Base-by-base conservation (phyloP, 1,140 invertebrate species). In the Vanessa atalanta region DNA sequence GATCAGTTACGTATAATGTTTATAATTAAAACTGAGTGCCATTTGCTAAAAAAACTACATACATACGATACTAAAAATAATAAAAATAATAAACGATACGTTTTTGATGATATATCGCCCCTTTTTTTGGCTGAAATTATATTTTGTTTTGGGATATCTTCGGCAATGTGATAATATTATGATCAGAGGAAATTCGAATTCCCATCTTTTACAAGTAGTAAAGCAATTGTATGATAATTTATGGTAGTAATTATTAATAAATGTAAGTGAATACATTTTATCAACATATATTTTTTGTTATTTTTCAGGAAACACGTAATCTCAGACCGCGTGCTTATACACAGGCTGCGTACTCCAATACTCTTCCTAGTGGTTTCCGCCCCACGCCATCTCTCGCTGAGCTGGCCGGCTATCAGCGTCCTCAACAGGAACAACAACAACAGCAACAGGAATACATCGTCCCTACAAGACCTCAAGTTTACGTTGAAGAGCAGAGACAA, bases 381-480 rank as follows among this genome's bases (percentile, higher is more conserved):
- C 89, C 90, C 0, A 90, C 90, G 31, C 84, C 88, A 0, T 90
- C 88, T 0, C 76, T 92, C 20, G 89, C 90, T n/a, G 88, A 90
- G 78, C 81, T 92, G 57, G 89, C 89, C 0, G 90, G 90, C 20
- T 92, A 91, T 79, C 86, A 88, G 76, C 79, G 81, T 53, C 75
- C 74, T 5, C 88, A 74, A 61, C 78, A 86, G 47, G 78, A 86
- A 43, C 79, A 79, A 50, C 79, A 84, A 60, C 79, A 85, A 43
- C 78, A 87, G 48, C 79, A 79, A 55, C 79, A 83, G 63, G 83
- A 89, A 67, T 85, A 84, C 75, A 57, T 83, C 6, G 79, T 81
- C n/a, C 83, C 85, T 0, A 81, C 80, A 0, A 79, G 88, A 67
- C 86, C 83, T 7, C 82, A 88, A 71, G 77, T 78, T 20, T 86